Conservation (phyloP, 1,140 invertebrate species). For the Drosophila varians region DNA sequence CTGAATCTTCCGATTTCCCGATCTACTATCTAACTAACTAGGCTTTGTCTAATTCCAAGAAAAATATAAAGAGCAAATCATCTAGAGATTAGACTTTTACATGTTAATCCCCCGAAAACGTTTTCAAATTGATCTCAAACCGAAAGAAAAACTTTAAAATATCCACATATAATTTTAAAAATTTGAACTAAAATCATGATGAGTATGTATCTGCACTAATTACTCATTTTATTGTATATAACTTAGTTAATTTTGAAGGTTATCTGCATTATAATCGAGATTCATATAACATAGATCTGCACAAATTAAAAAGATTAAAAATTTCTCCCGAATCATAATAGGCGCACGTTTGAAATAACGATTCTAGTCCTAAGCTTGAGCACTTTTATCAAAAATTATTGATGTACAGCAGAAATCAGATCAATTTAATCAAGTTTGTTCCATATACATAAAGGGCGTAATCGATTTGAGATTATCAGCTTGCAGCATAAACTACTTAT, state of each 20-base stretch:
- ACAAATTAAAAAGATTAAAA: conserved; percentile 9
- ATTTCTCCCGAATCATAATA: conserved; percentile 2
- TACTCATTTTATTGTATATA: conserved; percentile 24
- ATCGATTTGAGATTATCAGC: conserved; percentile 54
- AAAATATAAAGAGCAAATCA: conserved; percentile 9
- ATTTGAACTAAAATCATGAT: conserved; percentile 12
- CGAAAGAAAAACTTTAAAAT: conserved; percentile 16
- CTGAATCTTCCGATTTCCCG: conserved; percentile 1
- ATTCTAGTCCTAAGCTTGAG: conserved; percentile 51
- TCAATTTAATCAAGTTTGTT: conserved; percentile 3
- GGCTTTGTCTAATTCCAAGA: conserved; percentile 22
- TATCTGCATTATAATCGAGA: conserved; percentile 13
- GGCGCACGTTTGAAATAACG: conserved; percentile 19
- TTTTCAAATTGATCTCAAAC: conserved; percentile 76
- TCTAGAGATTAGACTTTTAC: conserved; percentile 4
- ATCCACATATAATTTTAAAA: conserved; percentile 26
- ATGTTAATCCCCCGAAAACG: conserved; percentile 23
- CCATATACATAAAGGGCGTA: conserved; percentile 18
- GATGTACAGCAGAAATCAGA: background rate
- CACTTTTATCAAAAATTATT: conserved; percentile 11
- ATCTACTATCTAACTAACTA: conserved; percentile 36
- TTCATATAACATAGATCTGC: conserved; percentile 33
- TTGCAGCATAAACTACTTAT: conserved; percentile 18
- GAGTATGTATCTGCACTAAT: conserved; percentile 5
- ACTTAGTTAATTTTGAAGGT: conserved; percentile 9